Evolutionary conservation across 1,140 invertebrate species (phyloP).

Genomic region (Cataglyphis hispanica): DNA sequence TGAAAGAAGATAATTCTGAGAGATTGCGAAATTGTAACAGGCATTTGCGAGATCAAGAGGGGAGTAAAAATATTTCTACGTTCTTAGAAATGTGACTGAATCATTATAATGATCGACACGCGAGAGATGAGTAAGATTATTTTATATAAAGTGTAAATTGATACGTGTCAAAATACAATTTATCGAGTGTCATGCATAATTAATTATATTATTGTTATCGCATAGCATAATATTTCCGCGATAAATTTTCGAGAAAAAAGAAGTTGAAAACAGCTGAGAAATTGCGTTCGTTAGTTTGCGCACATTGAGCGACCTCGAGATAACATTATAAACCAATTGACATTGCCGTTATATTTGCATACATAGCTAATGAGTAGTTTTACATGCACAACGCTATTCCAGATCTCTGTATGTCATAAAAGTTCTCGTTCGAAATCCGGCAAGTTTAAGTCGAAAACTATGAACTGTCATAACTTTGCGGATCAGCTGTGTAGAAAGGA

Average conservation of each 20-base stretch:
- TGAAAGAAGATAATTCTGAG: not conserved
- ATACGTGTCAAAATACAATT: not conserved
- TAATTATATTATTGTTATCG: not conserved
- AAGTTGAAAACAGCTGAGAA: not conserved
- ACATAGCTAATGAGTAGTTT: slow-evolving; percentile 24
- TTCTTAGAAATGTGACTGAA: not conserved
- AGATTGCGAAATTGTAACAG: not conserved
- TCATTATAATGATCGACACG: not conserved
- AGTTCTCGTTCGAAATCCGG: not conserved
- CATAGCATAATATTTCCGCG: slow-evolving; percentile 10
- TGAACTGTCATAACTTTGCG: not conserved
- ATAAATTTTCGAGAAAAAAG: slow-evolving; percentile 1
- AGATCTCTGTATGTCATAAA: not conserved
- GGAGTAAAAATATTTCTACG: not conserved
- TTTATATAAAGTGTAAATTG: not conserved
- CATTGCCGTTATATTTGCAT: slow-evolving; percentile 41
- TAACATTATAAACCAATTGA: slow-evolving; percentile 50
- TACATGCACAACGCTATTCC: not conserved
- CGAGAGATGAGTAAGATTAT: not conserved
- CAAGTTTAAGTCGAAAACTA: not conserved
- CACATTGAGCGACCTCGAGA: slow-evolving; percentile 26
- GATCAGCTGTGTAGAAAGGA: not conserved
- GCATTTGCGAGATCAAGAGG: not conserved
- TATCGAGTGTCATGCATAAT: slow-evolving; percentile 17
- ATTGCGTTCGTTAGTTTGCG: slow-evolving; percentile 11